Base-by-base conservation (phyloP, 1,140 invertebrate genomes). In the Cyphomyrmex costatus region DNA sequence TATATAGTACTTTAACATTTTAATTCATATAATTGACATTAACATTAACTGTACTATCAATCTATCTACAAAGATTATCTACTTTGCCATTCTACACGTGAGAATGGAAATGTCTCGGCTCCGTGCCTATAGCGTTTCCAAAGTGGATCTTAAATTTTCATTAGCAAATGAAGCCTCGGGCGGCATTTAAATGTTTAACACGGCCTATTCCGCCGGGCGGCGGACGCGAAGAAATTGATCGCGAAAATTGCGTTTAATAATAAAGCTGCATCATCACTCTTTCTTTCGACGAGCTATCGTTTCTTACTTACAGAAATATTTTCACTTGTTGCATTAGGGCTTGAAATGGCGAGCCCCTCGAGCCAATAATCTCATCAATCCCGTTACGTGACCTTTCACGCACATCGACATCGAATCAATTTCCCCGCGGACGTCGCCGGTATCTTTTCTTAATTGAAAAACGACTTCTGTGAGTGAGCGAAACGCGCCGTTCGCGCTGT, bases 361-460 rank as follows among this genome's bases (percentile, higher is more conserved):
- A 83, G 79, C 79, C 68, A 83, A 83, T 83, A 83, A 83, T 83
- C 79, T 74, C 56, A 74, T 83, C 79, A 83, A 83, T 83, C 79
- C 68, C 66, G 53, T 73, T 82, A 82, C 66, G 65, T 83, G 68
- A 83, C 53, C 79, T 83, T 83, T 83, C 79, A 83, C 56, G 79
- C 68, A 83, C 79, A 83, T 83, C 53, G 79, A 83, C 36, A 14
- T 83, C 53, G 68, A 83, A 83, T 83, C 68, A 83, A 83, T 83
- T 83, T 83, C 36, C 53, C 66, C 56, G 79, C 27, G 53, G 19
- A 83, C 68, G 68, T 27, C 8, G 36, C 36, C 56, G 68, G 42
- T 74, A 83, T 83, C 79, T 83, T 83, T 74, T 61, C 56, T 42
- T 83, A 83, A 83, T 74, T 83, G 79, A 83, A 83, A 83, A 74